phyloP scores from a whole-genome alignment of 1,140 invertebrate genomes.

The Cydia strobilella region DNA sequence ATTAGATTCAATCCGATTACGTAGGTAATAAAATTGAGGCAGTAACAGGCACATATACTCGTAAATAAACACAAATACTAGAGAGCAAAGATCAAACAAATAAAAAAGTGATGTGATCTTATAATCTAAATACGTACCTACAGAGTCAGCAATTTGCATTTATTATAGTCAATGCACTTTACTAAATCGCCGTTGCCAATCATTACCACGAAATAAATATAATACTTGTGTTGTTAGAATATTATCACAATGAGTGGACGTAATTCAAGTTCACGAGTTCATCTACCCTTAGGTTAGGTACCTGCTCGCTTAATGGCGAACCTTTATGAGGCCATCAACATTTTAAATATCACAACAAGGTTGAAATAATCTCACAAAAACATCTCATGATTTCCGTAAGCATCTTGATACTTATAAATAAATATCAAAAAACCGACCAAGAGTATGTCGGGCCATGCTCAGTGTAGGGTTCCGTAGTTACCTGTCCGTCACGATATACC shows the following conservation, averaged over 20 bases:
- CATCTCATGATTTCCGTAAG: too few species aligned
- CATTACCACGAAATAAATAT: constrained; percentile 10
- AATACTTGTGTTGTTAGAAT: constrained; percentile 9
- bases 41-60: background rate
- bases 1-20: background rate
- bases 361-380: too few species aligned
- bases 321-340: background rate
- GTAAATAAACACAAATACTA: background rate
- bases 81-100: constrained; percentile 19
- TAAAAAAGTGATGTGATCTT: background rate
- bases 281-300: background rate
- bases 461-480: too few species aligned
- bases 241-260: constrained; percentile 21
- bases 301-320: background rate
- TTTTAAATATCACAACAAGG: background rate
- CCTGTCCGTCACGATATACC: too few species aligned
- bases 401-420: too few species aligned
- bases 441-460: too few species aligned
- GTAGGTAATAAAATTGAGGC: background rate
- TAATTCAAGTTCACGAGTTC: constrained; percentile 29
- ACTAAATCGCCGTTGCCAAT: background rate
- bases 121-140: background rate
- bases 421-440: too few species aligned
- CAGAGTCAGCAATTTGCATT: background rate
- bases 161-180: constrained; percentile 16